Evolutionary conservation across 1,140 invertebrate species (phyloP).

Genomic region (Ceratitis capitata): DNA sequence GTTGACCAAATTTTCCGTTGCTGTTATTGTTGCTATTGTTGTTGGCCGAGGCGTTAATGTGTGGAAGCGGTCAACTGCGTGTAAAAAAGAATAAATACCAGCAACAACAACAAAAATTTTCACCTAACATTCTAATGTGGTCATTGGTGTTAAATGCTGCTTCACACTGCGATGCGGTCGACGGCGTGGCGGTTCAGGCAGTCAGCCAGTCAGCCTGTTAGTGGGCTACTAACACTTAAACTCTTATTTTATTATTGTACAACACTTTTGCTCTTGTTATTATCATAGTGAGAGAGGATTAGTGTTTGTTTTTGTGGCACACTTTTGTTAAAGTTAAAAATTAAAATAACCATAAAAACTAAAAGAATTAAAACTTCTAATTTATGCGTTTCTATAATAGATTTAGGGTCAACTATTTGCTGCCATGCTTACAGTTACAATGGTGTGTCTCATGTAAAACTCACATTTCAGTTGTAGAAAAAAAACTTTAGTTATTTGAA

Average conservation of each 20-base stretch:
- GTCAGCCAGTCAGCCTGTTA: too few relatives aligned
- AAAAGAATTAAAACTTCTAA: background rate
- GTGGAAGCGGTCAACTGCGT: background rate
- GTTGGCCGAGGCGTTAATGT: background rate
- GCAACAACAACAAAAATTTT: background rate
- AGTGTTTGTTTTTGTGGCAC: background rate
- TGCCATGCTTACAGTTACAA: background rate
- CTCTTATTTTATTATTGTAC: constrained; percentile 17
- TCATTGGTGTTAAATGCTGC: constrained; percentile 30
- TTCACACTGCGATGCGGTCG: background rate
- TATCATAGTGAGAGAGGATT: background rate
- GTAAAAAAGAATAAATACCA: background rate
- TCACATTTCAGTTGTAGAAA: too few relatives aligned
- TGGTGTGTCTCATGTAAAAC: background rate
- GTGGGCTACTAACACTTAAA: too few relatives aligned
- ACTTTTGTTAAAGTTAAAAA: background rate
- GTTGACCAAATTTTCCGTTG: background rate
- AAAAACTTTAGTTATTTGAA: too few relatives aligned
- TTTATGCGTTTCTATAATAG: background rate
- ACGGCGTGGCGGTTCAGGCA: background rate
- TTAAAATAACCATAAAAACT: too few relatives aligned
- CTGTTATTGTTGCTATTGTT: background rate
- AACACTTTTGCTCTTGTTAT: background rate
- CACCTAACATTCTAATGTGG: constrained; percentile 25
- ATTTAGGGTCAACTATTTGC: background rate